A percentile compares a stretch with the other conserved stretches of the same genome.
These are phyloP conservation scores for Pangasius djambal DNA, from an alignment of 2,797 vertebrate species.

Conservation along the genomic window DNA sequence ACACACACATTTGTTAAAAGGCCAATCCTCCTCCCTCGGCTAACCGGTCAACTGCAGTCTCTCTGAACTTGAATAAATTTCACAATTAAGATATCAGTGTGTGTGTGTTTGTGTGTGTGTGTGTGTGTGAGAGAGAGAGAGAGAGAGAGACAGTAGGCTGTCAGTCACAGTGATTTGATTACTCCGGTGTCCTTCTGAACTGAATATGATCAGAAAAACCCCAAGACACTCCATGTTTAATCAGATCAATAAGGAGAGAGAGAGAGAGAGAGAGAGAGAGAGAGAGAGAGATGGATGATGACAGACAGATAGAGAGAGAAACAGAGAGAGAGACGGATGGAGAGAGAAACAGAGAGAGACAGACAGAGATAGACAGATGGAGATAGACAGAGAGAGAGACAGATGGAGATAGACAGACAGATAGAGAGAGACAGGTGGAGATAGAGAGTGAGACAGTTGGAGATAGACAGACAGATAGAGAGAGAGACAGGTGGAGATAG, in stretches of 20 bases:
- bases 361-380: no score
- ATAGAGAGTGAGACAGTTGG: neutral
- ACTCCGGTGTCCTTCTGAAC: neutral
- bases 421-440: no score
- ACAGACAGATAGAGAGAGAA: neutral
- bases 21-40: neutral
- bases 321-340: neutral
- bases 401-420: no score
- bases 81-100: neutral
- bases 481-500: neutral
- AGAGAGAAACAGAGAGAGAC: no score
- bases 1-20: neutral
- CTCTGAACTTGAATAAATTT: neutral
- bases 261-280: neutral
- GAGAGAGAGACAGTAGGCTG: neutral
- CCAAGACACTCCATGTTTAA: neutral
- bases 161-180: neutral
- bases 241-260: neutral
- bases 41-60: neutral
- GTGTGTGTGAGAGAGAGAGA: neutral
- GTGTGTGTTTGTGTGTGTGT: conserved; percentile 11
- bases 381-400: no score
- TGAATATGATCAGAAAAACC: neutral
- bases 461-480: neutral
- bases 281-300: neutral